Percentiles rank a stretch among this genome's conserved stretches.
phyloP scores from a whole-genome alignment of 2,888 invertebrate genomes.

The Pristionchus exspectatus region DNA sequence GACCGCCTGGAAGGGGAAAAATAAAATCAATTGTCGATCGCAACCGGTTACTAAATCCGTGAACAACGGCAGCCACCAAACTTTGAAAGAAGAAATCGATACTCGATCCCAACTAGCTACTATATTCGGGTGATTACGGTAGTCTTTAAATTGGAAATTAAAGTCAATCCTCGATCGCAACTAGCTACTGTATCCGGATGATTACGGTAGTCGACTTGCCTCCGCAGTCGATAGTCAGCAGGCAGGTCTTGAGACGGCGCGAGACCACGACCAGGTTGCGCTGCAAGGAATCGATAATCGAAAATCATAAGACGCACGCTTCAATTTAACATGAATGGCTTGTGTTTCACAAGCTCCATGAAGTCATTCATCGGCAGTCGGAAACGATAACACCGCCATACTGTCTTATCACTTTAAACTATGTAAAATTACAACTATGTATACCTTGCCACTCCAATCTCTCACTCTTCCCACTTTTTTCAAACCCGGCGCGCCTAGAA shows the following conservation, averaged over 20 bases:
- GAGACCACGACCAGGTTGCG: slow-evolving; percentile 27
- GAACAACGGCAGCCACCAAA: neutral
- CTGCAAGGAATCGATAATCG: slow-evolving; percentile 20
- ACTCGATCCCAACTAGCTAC: neutral
- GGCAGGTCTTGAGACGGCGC: slow-evolving; percentile 37
- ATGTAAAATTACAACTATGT: too few species aligned
- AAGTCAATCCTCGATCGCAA: too few species aligned
- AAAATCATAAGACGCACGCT: neutral
- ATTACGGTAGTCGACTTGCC: neutral
- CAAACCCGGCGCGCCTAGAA: too few species aligned
- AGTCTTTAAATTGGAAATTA: too few species aligned
- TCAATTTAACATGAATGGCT: neutral
- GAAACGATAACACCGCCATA: neutral
- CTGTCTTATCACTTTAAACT: too few species aligned
- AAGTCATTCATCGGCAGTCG: too few species aligned
- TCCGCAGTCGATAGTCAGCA: slow-evolving; percentile 38
- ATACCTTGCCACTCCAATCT: too few species aligned
- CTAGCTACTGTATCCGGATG: too few species aligned
- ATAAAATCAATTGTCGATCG: neutral
- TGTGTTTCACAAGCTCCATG: neutral
- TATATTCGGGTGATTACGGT: neutral
- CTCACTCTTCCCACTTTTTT: neutral
- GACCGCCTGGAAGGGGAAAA: neutral
- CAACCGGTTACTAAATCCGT: neutral
- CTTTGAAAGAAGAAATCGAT: neutral